Conservation (phyloP, 2,113 vertebrate genomes). For the Ptilorrhoa leucosticta region DNA sequence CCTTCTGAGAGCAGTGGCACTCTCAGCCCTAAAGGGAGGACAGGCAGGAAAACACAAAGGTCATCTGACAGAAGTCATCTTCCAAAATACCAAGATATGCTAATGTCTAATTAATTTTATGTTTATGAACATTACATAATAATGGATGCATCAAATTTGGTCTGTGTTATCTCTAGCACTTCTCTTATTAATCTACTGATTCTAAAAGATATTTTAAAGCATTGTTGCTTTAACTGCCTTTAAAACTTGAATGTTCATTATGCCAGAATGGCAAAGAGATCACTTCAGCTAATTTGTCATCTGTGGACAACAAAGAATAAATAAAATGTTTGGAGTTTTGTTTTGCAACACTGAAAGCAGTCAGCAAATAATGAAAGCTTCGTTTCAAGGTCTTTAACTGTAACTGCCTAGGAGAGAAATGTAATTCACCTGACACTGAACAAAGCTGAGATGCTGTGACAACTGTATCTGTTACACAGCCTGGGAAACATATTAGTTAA, state of each 20-base stretch:
- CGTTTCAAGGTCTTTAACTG: neutral
- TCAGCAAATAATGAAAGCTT: conserved; percentile 19
- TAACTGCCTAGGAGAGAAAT: conserved; percentile 10
- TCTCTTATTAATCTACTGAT: neutral
- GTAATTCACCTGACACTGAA: conserved; percentile 20
- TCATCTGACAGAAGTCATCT: neutral
- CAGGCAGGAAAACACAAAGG: neutral
- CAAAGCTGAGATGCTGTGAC: neutral
- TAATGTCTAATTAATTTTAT: neutral
- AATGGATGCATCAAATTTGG: neutral
- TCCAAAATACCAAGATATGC: neutral
- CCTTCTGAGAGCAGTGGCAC: neutral
- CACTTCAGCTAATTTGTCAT: neutral
- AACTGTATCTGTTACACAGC: neutral
- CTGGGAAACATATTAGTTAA: conserved; percentile 25
- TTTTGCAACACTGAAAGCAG: neutral
- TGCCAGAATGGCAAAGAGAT: neutral
- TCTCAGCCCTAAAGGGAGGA: rapidly evolving
- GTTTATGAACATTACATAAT: neutral
- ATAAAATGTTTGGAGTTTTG: neutral
- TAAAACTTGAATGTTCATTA: neutral
- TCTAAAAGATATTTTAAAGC: neutral
- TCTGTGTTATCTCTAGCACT: neutral
- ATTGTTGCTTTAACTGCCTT: neutral
- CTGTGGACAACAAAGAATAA: neutral